Base-by-base conservation (phyloP, 2,113 vertebrate genomes). In the Misgurnus mizolepis region DNA sequence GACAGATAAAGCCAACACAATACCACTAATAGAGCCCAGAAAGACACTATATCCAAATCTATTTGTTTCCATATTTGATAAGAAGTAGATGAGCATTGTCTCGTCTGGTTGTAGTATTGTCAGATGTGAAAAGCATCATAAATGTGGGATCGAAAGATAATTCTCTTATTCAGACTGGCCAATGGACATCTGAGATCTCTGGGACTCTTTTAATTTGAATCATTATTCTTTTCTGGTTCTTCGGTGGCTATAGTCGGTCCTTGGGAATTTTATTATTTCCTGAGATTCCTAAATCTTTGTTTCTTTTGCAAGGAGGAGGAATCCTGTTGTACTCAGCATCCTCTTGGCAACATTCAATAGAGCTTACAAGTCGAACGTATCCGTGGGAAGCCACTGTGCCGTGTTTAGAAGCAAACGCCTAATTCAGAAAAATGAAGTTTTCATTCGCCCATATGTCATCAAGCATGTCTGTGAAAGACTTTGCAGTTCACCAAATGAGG, bases 81-180 rank as follows among this genome's bases (percentile, higher is more conserved):
- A 67, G 60, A 53, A 60, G 71, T 85, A 79, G 79, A 85, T 85
- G 78, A 82, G 47, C 67, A 50, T 60, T 82, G 80, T 82, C 83
- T 65, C 80, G 41, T 80, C 68, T 49, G 80, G 83, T 82, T 79
- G 71, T 22, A 65, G 64, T 70, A 85, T 82, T 82, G 84, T 82
- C 60, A 34, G 76, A 55, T 67, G 67, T 82, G 77, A 77, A 85
- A 85, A 72, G 78, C 62, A 53, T 80, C 49, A 58, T 82, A 64
- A 85, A 82, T 85, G 83, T 85, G 83, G 71, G 75, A 82, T 85
- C 50, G 53, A 74, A 45, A 7, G 84, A 85, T 85, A 82, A 82
- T 80, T 69, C 67, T 56, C 27, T 17, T 69, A 77, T 82, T 82
- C 77, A 82, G n/a, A 76, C 11, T 43, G 34, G 17, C 22, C 80